Conservation (phyloP, 2,888 invertebrate genomes). For the Scaptomyza polygonia region DNA sequence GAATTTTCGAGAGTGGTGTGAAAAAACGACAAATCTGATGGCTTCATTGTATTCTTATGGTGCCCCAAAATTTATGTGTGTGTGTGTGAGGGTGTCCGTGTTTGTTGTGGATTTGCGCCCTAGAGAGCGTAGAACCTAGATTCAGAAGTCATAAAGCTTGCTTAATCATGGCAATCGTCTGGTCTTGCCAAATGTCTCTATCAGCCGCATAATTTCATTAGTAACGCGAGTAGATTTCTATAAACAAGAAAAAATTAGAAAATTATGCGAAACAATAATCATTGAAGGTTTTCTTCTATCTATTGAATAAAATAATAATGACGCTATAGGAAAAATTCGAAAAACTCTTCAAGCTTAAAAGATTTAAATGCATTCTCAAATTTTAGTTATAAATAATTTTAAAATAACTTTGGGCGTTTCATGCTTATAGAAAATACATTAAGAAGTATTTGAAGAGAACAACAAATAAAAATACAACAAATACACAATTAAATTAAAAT, state of each 20-base stretch:
- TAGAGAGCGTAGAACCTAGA: slow-evolving; percentile 15
- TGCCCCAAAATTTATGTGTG: slow-evolving; percentile 41
- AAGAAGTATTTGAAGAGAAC: neutral
- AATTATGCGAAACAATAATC: neutral
- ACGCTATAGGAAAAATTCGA: too few relatives aligned
- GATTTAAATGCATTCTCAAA: too few relatives aligned
- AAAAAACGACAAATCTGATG: slow-evolving; percentile 49
- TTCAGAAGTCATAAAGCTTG: slow-evolving; percentile 46
- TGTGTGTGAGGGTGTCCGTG: slow-evolving; percentile 41
- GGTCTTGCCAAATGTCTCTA: slow-evolving; percentile 18
- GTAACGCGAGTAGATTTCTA: slow-evolving; percentile 5
- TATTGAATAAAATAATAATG: too few relatives aligned
- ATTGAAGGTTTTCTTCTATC: too few relatives aligned
- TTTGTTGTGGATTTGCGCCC: slow-evolving; percentile 55
- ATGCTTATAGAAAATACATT: neutral
- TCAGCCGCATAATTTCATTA: slow-evolving; percentile 33
- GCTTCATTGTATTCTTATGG: slow-evolving; percentile 72
- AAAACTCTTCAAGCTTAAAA: too few relatives aligned
- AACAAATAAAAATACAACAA: too few relatives aligned
- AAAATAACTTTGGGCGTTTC: too few relatives aligned
- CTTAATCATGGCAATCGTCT: slow-evolving; percentile 54
- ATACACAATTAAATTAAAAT: neutral
- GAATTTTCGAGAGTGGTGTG: slow-evolving; percentile 11
- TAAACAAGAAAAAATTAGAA: slow-evolving; percentile 1
- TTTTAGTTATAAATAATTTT: too few relatives aligned